Conservation (phyloP, 1,140 invertebrate genomes). For the Papilio helenus region DNA sequence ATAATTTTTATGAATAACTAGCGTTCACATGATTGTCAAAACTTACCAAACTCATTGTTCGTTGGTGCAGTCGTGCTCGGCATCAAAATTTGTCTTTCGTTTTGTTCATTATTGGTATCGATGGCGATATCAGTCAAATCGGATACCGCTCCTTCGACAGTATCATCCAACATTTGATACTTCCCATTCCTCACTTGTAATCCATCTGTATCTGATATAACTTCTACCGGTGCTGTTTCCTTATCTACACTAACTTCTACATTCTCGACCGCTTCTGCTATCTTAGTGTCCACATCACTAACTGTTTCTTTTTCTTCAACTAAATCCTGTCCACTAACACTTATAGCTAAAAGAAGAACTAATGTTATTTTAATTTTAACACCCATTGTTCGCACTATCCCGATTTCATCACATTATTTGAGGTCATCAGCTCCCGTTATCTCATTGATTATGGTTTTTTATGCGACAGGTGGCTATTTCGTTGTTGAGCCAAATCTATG, state of each 20-base stretch:
- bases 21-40: too few species aligned
- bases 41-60: conserved; percentile 71
- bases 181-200: conserved; percentile 68
- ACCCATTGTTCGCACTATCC: conserved; percentile 68
- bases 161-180: conserved; percentile 65
- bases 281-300: conserved; percentile 53
- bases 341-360: conserved; percentile 65
- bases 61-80: conserved; percentile 58
- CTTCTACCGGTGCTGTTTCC: conserved; percentile 53
- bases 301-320: conserved; percentile 58
- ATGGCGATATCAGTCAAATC: conserved; percentile 63
- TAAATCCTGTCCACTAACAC: conserved; percentile 69
- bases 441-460: conserved; percentile 61
- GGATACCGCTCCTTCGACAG: conserved; percentile 58
- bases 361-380: conserved; percentile 68
- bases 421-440: conserved; percentile 55
- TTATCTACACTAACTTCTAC: conserved; percentile 48
- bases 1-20: too few species aligned
- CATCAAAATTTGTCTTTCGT: conserved; percentile 62
- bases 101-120: conserved; percentile 56
- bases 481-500: too few species aligned
- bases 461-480: conserved; percentile 60
- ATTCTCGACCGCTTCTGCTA: conserved; percentile 42
- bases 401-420: conserved; percentile 64
- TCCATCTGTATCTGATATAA: conserved; percentile 50